Evolutionary conservation across 2,888 invertebrate genomes (phyloP), one percentile per base, ranked within the genome.

Genomic region (Tolmerus cingulatus): DNA sequence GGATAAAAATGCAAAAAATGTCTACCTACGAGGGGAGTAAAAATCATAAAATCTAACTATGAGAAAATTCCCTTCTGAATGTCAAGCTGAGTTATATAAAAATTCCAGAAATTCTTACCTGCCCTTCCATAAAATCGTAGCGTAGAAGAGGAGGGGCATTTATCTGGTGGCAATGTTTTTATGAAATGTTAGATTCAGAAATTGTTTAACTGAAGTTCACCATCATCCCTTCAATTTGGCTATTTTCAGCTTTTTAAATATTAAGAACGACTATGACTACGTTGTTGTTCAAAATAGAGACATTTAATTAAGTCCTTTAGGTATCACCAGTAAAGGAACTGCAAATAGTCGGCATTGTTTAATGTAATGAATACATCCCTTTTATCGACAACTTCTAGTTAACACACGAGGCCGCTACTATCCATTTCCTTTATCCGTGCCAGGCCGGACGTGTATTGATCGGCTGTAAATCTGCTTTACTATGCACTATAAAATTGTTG

Each of bases 91-190:
- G 43, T 86, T 86, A 86, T 79, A 86, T 78, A 19, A 23, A 79
- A 74, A 86, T 86, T 86, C 86, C 30, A 57, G n/a, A 34, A 57
- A 86, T 86, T 55, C 66, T 37, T 55, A 86, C 78, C 78, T 86
- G 79, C 43, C 43, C 86, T 79, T 78, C 43, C 78, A 78, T 51
- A 51, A 86, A 78, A 74, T 57, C 40, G 16, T 43, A 51, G 16
- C 40, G n/a, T 8, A 57, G 82, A 34, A 40, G 4, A 82, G 9
- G 74, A 14, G 23, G n/a, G 66, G 74, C 34, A 66, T 30, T 74
- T 43, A n/a, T 9, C 85, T 37, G 46, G 19, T 16, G 74, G 40
- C 37, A 27, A 40, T 23, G 23, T 66, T 66, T 66, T 66, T 66
- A 23, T 27, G 27, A 19, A 23, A 66, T 66, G 0, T 19, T 46